phyloP scores from a whole-genome alignment of 2,888 invertebrate species.

The Antheraea yamamai region DNA sequence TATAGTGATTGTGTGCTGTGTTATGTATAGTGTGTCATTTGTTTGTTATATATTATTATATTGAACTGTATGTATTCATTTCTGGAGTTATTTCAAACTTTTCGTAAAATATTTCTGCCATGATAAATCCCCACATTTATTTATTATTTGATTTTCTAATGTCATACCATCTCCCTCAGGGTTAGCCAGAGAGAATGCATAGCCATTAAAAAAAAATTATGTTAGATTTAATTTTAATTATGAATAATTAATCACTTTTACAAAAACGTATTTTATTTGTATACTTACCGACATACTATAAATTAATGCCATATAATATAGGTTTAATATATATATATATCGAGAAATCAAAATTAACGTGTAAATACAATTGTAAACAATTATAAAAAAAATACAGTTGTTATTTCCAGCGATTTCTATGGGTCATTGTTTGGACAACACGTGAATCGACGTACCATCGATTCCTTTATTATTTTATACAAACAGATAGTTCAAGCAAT shows the following conservation, averaged over 20 bases:
- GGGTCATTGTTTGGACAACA: too few relatives aligned
- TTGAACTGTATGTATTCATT: slow-evolving; percentile 9
- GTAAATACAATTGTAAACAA: too few relatives aligned
- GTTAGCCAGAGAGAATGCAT: neutral
- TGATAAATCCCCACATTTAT: neutral
- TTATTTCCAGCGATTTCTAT: too few relatives aligned
- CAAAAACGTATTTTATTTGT: slow-evolving; percentile 1
- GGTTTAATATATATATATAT: too few relatives aligned
- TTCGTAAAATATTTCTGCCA: neutral
- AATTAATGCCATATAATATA: neutral
- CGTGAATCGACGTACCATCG: too few relatives aligned
- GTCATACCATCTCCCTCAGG: neutral
- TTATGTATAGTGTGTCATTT: slow-evolving; percentile 53
- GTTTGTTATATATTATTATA: slow-evolving; percentile 37
- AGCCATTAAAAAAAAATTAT: neutral
- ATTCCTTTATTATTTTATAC: too few relatives aligned
- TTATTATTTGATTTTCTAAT: neutral
- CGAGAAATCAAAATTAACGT: too few relatives aligned
- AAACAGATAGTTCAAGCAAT: too few relatives aligned
- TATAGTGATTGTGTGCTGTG: slow-evolving; percentile 67
- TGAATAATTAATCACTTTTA: slow-evolving; percentile 1
- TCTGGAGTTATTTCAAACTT: neutral
- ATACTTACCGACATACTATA: neutral
- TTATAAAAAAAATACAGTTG: too few relatives aligned
- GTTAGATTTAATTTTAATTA: neutral